Evolutionary conservation across 2,113 vertebrate species (phyloP), one percentile per base, ranked within the genome.

Genomic region (Dipodomys stephensi): DNA sequence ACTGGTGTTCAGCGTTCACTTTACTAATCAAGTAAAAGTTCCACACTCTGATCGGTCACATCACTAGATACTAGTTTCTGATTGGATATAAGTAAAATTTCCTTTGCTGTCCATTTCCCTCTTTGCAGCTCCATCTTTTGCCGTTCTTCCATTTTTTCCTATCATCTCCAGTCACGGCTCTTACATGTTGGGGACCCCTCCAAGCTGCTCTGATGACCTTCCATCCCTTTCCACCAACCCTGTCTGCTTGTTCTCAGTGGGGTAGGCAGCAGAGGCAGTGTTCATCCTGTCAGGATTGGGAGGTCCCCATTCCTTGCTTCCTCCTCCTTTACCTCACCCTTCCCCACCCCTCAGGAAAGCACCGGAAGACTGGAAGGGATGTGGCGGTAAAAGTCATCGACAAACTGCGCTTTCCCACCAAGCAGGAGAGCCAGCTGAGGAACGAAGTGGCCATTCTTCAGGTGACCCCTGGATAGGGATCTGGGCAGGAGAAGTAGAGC

Each of bases 361-460:
- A 99, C 97, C 98, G 99, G 81, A 98, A 98, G 96, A 98, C 98
- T 0, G 98, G 98, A 32, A 97, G 97, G 1, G 95, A 97, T 0
- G 99, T 99, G 35, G 99, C 99, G 1, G 97, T 99, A 18, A 99
- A 99, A 79, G 98, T 99, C 94, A 99, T 99, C 1, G 98, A 99
- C 97, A 99, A 99, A 93, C 98, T 98, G 5, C 98, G 98, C 1
- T 99, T 99, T 91, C 98, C 98, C 67, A 97, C 97, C 89, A 98
- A 98, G 78, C 98, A 98, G 57, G 98, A 99, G 92, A 97, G 96
- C 30, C 99, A 99, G 97, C 98, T 99, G 87, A 98, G 98, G 95
- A 99, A 99, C 0, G 99, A 99, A 90, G 99, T 98, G 81, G 96
- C 98, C 94, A 99, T 99, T 83, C 79, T 99, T 28, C 98, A 99